These are phyloP conservation scores for Zeus faber DNA, from an alignment of 2,113 vertebrate species.

Conservation along the genomic window DNA sequence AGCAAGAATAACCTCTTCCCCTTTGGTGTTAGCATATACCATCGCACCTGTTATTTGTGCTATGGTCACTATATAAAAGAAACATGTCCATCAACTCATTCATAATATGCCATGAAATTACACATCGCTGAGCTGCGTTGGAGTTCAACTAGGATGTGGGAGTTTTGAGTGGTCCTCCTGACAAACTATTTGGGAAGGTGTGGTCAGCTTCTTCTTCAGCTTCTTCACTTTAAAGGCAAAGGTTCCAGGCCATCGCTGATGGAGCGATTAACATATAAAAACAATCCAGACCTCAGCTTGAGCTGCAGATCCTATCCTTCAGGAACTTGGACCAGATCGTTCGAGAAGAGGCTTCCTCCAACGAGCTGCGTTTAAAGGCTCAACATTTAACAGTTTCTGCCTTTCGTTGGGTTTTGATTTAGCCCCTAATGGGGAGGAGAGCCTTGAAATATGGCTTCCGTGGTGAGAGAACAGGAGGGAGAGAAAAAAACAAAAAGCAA, in stretches of 20 bases:
- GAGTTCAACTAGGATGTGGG: slow-evolving; percentile 23
- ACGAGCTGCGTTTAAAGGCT: slow-evolving; percentile 11
- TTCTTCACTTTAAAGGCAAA: slow-evolving; percentile 35
- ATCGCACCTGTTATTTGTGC: no score
- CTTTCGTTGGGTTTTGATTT: slow-evolving; percentile 47
- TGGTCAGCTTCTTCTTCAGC: slow-evolving; percentile 29
- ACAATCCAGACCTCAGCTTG: slow-evolving; percentile 21
- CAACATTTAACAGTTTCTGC: slow-evolving; percentile 37
- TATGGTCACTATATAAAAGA: slow-evolving; percentile 11
- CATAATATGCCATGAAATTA: no score
- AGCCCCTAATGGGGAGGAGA: slow-evolving; percentile 42
- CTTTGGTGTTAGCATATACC: no score
- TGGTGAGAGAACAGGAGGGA: slow-evolving; percentile 44
- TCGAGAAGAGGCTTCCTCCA: slow-evolving; percentile 28
- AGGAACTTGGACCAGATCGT: slow-evolving; percentile 15
- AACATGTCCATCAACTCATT: background rate
- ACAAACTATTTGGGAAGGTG: slow-evolving; percentile 18
- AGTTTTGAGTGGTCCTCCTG: slow-evolving; percentile 1
- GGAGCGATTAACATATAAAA: slow-evolving; percentile 33
- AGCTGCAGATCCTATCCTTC: slow-evolving; percentile 22
- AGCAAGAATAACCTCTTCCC: no score
- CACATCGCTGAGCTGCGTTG: slow-evolving; percentile 4
- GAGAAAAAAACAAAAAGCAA: slow-evolving; percentile 4
- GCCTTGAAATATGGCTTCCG: slow-evolving; percentile 50
- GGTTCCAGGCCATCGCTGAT: slow-evolving; percentile 27